phyloP scores from a whole-genome alignment of 2,797 vertebrate species.

The Rhynchotus rufescens region DNA sequence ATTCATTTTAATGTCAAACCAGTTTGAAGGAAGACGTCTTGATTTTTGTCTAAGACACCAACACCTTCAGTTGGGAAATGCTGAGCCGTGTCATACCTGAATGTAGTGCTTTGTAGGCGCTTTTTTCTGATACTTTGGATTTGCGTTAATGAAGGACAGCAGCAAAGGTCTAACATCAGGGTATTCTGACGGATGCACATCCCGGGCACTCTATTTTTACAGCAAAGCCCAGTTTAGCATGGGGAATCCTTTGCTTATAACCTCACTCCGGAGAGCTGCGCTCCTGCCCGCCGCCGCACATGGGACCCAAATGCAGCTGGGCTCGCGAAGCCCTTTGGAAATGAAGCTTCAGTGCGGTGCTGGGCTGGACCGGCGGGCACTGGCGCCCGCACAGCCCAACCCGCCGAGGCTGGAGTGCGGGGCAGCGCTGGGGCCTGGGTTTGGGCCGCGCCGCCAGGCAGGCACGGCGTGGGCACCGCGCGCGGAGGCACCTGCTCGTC shows the following conservation, averaged over 20 bases:
- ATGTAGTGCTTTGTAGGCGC: neutral
- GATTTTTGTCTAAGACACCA: neutral
- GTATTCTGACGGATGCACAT: neutral
- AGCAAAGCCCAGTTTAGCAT: neutral
- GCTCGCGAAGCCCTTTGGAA: neutral
- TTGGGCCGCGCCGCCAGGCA: too few relatives aligned
- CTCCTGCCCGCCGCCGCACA: neutral
- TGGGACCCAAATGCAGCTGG: neutral
- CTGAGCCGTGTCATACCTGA: neutral
- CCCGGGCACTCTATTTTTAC: neutral
- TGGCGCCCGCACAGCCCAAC: too few relatives aligned
- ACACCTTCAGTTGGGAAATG: neutral
- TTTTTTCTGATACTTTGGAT: slow-evolving; percentile 4
- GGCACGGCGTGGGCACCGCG: too few relatives aligned
- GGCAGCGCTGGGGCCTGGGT: too few relatives aligned
- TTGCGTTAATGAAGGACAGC: slow-evolving; percentile 20
- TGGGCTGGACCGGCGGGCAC: neutral
- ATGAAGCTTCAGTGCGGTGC: neutral
- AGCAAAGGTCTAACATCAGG: neutral
- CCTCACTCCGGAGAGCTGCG: neutral
- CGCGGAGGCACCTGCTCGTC: too few relatives aligned
- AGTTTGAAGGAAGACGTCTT: slow-evolving; percentile 4
- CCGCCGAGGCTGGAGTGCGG: too few relatives aligned
- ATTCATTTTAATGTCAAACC: slow-evolving; percentile 29
- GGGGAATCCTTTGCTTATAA: neutral